Base-by-base conservation (phyloP, 1,140 invertebrate genomes). In the Pinna nobilis region DNA sequence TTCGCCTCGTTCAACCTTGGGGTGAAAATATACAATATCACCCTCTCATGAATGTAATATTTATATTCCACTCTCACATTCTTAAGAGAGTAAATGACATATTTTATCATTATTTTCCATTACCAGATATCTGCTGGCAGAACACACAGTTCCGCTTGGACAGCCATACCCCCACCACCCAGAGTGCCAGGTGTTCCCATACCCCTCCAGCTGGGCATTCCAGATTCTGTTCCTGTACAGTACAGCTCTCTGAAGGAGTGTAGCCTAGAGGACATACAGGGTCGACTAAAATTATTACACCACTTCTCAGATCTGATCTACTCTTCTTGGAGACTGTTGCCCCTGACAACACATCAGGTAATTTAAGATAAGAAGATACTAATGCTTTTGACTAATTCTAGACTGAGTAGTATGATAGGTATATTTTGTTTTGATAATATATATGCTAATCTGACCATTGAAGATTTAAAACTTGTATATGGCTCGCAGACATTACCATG, bases 91-190 rank as follows among this genome's bases (percentile, higher is more conserved):
- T n/a, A n/a, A 49, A 18, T 74, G 15, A 32, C 18, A 57, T 15
- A 35, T 5, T 76, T 20, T 20, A 15, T 55, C 33, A 25, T 4
- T 55, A 0, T 72, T 44, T 69, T 39, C 20, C 9, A 20, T 39
- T 81, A 78, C 41, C 77, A 91, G 91, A 91, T 92, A 57, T 92
- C 91, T 23, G 91, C 92, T 32, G 93, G 93, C 51, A 84, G 92
- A 66, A 92, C 91, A 35, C 93, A 94, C 85, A 92, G 91, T 82
- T 91, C 92, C 25, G 92, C 92, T 2, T 93, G 92, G 92, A 92
- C 92, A 25, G 89, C 92, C 2, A 89, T 91, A 0, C 88, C 91
- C 5, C 81, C 91, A 32, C 90, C 89, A 4, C 82, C 82, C 32
- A 82, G 90, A 67, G 81, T 87, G 23, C 90, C 91, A 11, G 91